Conservation (phyloP, 64 coral and sea anemone genomes). For the Dendronephthya gigantea region DNA sequence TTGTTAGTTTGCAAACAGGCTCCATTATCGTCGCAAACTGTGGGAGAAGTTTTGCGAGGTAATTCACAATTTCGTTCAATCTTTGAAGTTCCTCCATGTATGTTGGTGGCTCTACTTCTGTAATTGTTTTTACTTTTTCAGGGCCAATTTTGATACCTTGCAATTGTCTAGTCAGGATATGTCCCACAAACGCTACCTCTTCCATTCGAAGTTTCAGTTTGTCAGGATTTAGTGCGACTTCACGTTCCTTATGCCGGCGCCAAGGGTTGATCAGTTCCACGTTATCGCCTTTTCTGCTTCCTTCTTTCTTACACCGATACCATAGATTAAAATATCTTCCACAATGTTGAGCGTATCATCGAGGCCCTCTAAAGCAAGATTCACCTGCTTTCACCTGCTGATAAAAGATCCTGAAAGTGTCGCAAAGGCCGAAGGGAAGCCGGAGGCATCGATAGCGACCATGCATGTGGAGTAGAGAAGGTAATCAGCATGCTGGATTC, state of each 20-base stretch:
- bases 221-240: too few species aligned
- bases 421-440: slow-evolving; percentile 7
- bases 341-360: background rate
- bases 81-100: slow-evolving; percentile 7
- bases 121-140: slow-evolving; percentile 11
- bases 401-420: slow-evolving; percentile 16
- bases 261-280: background rate
- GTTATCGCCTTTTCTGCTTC: slow-evolving; percentile 12
- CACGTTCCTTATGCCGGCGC: background rate
- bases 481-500: slow-evolving; percentile 20
- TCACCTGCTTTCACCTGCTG: background rate
- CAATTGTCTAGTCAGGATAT: background rate
- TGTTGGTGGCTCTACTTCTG: slow-evolving; percentile 14
- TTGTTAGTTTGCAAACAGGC: slow-evolving; percentile 30
- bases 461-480: background rate
- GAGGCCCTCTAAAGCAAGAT: slow-evolving; percentile 20
- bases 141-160: slow-evolving; percentile 14
- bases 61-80: slow-evolving; percentile 1
- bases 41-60: slow-evolving; percentile 20
- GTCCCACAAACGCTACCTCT: background rate
- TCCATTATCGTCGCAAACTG: slow-evolving; percentile 25
- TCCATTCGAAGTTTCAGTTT: too few species aligned
- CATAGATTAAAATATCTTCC: slow-evolving; percentile 22
- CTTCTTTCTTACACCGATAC: background rate
- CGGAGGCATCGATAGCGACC: slow-evolving; percentile 1